Evolutionary conservation across 2,888 invertebrate species (phyloP).

Genomic region (Dicranocentrus wangi): DNA sequence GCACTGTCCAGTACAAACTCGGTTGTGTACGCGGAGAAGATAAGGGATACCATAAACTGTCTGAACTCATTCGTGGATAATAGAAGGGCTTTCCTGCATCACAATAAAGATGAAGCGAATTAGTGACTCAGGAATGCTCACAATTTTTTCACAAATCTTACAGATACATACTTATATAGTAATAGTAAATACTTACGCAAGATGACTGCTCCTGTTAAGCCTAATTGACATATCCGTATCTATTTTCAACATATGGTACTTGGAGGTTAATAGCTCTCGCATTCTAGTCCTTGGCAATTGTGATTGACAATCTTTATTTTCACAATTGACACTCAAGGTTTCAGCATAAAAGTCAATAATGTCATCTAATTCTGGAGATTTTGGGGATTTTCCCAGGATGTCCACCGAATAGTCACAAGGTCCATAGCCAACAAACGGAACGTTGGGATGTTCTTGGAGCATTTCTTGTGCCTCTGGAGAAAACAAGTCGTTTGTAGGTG

Average conservation of each 20-base stretch:
- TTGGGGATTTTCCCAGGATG: slow-evolving; percentile 15
- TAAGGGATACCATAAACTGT: slow-evolving; percentile 44
- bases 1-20: slow-evolving; percentile 24
- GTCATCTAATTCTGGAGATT: slow-evolving; percentile 59
- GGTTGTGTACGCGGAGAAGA: slow-evolving; percentile 53
- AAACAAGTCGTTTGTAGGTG: background rate
- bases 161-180: too few species aligned
- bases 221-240: slow-evolving; percentile 33
- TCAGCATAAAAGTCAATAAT: slow-evolving; percentile 49
- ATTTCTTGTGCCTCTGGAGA: slow-evolving; percentile 23
- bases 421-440: slow-evolving; percentile 57
- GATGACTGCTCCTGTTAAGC: slow-evolving; percentile 33
- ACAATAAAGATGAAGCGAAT: too few species aligned
- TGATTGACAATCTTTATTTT: slow-evolving; percentile 37
- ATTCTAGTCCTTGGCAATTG: slow-evolving; percentile 30
- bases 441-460: slow-evolving; percentile 11
- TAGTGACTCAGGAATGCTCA: background rate
- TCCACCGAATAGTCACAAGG: slow-evolving; percentile 39
- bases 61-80: slow-evolving; percentile 59
- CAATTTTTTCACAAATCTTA: too few species aligned
- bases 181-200: slow-evolving; percentile 41
- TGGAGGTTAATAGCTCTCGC: slow-evolving; percentile 54
- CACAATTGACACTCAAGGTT: slow-evolving; percentile 40
- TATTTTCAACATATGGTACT: slow-evolving; percentile 49
- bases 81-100: slow-evolving; percentile 27